Conservation (phyloP, 2,113 vertebrate genomes). For the Neoarius graeffei region DNA sequence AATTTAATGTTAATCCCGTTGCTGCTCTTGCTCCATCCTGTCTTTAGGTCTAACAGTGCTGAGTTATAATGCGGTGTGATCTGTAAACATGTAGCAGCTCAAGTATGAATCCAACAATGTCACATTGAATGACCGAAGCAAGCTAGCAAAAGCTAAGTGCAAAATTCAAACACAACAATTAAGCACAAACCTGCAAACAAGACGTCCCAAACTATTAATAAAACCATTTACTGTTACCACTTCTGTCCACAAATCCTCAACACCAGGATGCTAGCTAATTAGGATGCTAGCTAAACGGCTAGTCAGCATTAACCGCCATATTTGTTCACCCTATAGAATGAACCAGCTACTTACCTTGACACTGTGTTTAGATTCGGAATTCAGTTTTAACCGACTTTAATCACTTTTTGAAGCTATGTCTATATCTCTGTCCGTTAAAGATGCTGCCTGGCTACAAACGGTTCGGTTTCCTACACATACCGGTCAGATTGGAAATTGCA, state of each 20-base stretch:
- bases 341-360: not conserved
- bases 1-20: not conserved
- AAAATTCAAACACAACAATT: not conserved
- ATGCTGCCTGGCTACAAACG: not conserved
- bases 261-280: not conserved
- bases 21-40: no score
- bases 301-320: slow-evolving; percentile 6
- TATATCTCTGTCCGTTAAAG: not conserved
- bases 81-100: not conserved
- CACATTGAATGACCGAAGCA: not conserved
- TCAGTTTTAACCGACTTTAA: not conserved
- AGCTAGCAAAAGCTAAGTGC: not conserved
- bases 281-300: not conserved
- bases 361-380: not conserved
- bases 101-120: not conserved
- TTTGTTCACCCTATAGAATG: not conserved
- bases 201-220: not conserved
- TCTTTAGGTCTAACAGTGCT: not conserved
- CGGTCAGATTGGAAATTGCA: not conserved
- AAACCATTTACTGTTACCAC: no score
- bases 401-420: not conserved
- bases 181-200: not conserved
- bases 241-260: not conserved
- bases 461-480: not conserved
- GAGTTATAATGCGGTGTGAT: not conserved